A percentile compares a stretch with the other conserved stretches of the same genome.
phyloP scores from a whole-genome alignment of 2,797 vertebrate genomes.

The Galago senegalensis region DNA sequence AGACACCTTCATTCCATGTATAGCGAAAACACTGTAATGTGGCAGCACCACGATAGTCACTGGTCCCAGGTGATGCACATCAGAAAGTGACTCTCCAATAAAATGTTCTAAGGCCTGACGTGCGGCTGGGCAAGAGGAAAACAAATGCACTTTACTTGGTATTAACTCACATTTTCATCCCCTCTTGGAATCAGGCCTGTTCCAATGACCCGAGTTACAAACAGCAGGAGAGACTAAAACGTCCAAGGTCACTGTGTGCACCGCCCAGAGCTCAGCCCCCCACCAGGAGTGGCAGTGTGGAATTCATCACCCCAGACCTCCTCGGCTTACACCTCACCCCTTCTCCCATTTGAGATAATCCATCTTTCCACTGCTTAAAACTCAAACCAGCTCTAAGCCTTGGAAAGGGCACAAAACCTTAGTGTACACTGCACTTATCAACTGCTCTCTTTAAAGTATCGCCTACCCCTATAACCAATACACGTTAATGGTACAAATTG shows the following conservation, averaged over 20 bases:
- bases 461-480: not conserved
- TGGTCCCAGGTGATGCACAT: not conserved
- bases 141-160: not conserved
- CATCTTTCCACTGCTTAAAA: not conserved
- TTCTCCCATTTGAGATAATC: too few species aligned
- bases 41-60: fast-evolving
- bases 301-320: fast-evolving
- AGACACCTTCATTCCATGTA: not conserved
- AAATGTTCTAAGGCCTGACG: not conserved
- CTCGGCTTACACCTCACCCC: too few species aligned
- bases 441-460: not conserved
- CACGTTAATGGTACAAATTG: not conserved
- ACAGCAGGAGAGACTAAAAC: not conserved
- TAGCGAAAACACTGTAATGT: constrained; percentile 18
- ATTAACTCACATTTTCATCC: not conserved
- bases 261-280: not conserved
- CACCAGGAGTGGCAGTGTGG: not conserved
- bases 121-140: not conserved
- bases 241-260: not conserved
- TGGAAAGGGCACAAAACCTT: not conserved
- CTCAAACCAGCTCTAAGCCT: not conserved
- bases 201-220: not conserved
- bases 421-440: not conserved
- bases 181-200: not conserved
- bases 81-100: constrained; percentile 36